These are phyloP conservation scores for Podocnemis expansa DNA, from an alignment of 2,113 vertebrate species.

Conservation along the genomic window DNA sequence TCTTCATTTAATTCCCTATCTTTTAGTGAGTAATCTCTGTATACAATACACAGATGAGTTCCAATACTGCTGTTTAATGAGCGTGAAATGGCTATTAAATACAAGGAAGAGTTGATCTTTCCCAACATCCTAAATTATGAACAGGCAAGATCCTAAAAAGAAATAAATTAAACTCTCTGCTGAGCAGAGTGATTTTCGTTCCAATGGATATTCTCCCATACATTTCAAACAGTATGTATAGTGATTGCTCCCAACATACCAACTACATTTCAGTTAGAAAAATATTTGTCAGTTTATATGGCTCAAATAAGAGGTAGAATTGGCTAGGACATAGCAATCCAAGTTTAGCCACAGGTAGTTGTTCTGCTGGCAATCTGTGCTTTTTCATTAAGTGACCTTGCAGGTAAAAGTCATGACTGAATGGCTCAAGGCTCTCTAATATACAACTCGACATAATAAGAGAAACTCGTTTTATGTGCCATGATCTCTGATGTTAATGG, in stretches of 20 bases:
- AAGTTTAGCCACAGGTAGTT: conserved; percentile 27
- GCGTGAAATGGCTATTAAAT: neutral
- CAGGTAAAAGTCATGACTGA: conserved; percentile 18
- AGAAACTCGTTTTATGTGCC: neutral
- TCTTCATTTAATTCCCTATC: neutral
- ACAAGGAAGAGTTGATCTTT: neutral
- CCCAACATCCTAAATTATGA: neutral
- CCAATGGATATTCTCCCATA: neutral
- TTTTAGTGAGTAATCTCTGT: neutral
- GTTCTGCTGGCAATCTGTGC: neutral
- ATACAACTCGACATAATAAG: conserved; percentile 27
- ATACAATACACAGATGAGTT: neutral
- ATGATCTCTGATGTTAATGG: conserved; percentile 12
- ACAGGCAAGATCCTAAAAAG: neutral
- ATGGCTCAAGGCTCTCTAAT: neutral
- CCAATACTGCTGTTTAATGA: neutral
- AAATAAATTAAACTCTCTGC: neutral
- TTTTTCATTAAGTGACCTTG: conserved; percentile 34
- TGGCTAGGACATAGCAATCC: neutral
- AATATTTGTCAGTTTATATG: neutral
- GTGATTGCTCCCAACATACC: neutral
- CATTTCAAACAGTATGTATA: neutral
- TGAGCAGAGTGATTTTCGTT: neutral
- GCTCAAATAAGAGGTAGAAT: neutral
- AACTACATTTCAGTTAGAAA: conserved; percentile 8